Evolutionary conservation across 2,888 invertebrate species (phyloP), one percentile per base, ranked within the genome.

Genomic region (Phrixothrix hirtus): DNA sequence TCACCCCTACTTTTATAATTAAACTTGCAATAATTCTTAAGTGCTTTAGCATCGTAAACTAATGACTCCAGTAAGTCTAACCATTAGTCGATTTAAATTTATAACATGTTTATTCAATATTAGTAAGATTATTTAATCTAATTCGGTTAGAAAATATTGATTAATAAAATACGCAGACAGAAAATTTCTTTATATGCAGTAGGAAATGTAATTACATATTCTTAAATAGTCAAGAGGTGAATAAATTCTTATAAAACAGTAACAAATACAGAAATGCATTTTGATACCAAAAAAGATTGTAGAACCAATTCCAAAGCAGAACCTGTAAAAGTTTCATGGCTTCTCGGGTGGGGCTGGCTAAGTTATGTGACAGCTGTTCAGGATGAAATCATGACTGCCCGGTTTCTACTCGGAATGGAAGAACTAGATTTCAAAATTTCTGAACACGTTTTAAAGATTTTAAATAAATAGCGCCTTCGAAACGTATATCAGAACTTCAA

Each of bases 341-440:
- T 45, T 32, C 54, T 46, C 59, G 60, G 64, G 66, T 62, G 66
- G 65, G 65, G 65, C 63, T 51, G 58, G 57, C 60, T 66, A 66
- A 66, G 58, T 63, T 67, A 67, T 67, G 67, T 67, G 67, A 67
- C 67, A 67, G 67, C 67, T 67, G 67, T 57, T 59, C 57, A 60
- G 61, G 64, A 63, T 61, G 59, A 61, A 64, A 60, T 53, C 64
- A 61, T 60, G 63, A 61, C 64, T 59, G 63, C 43, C 52, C 30
- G 39, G 37, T 44, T 52, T 45, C 52, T 45, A 30, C 35, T 52
- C 46, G 25, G 30, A 38, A 35, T 49, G 49, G 49, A 49, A 29
- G 32, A 51, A 51, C 51, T 27, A 38, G 44, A 39, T 39, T 47
- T 47, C 47, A 41, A 46, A 52, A 46, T 42, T 46, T 38, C 39